These are phyloP conservation scores for Oncorhynchus nerka DNA, from an alignment of 2,113 vertebrate genomes.

Conservation along the genomic window DNA sequence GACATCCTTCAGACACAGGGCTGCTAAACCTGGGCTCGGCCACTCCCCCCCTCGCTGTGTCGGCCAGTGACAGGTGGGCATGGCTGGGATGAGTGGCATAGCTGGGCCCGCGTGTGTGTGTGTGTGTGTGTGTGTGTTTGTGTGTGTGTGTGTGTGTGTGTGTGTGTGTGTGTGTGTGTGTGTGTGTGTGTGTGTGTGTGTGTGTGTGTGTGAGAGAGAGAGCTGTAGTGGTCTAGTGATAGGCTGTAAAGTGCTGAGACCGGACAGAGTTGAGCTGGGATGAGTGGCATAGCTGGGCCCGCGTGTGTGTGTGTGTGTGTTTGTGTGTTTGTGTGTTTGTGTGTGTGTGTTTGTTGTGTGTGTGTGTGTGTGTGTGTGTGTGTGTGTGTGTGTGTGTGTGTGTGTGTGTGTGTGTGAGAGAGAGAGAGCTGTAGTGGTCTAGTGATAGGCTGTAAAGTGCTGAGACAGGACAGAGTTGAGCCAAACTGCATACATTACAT, in stretches of 20 bases:
- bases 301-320: background rate
- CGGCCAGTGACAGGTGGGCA: conserved; percentile 67
- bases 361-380: background rate
- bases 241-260: too few relatives aligned
- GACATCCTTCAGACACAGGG: conserved; percentile 52
- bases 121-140: background rate
- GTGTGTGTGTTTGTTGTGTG: background rate
- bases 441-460: conserved; percentile 61
- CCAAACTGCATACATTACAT: conserved; percentile 50
- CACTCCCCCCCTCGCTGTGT: conserved; percentile 17
- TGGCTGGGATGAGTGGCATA: conserved; percentile 59
- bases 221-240: too few relatives aligned
- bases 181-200: background rate
- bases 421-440: background rate
- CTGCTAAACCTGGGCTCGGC: conserved; percentile 39
- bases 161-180: conserved; percentile 25
- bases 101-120: conserved; percentile 17
- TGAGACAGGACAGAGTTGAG: conserved; percentile 55
- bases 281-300: conserved; percentile 51
- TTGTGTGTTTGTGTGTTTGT: conserved; percentile 10
- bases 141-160: conserved; percentile 20
- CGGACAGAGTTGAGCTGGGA: too few relatives aligned
- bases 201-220: too few relatives aligned
- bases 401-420: background rate
- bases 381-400: conserved; percentile 13